Percentiles rank a stretch among this genome's conserved stretches.
Evolutionary conservation across 2,888 invertebrate species (phyloP).

Genomic region (Odontocolon sp.): DNA sequence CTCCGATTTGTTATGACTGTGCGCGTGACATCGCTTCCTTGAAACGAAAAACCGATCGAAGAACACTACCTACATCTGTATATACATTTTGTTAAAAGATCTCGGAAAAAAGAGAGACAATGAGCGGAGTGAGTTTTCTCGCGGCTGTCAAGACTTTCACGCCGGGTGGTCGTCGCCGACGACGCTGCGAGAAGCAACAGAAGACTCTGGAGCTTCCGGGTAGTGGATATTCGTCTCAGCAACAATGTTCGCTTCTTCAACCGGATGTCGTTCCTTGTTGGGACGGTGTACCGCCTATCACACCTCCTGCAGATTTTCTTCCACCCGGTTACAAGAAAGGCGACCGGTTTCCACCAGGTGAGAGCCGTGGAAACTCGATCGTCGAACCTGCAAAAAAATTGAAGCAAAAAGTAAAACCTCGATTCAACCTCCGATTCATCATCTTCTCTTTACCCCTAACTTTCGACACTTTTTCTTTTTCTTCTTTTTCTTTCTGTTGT

Average conservation of each 20-base stretch:
- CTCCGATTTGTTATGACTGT: too few relatives aligned
- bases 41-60: too few relatives aligned
- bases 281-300: conserved; percentile 85
- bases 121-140: conserved; percentile 85
- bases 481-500: background rate
- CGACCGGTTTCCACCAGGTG: conserved; percentile 74
- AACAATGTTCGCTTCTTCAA: conserved; percentile 74
- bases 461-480: too few relatives aligned
- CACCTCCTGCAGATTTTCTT: conserved; percentile 86
- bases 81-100: too few relatives aligned
- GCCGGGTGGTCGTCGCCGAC: conserved; percentile 84
- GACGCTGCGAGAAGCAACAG: conserved; percentile 85
- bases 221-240: conserved; percentile 63
- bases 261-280: conserved; percentile 84
- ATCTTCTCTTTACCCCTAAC: too few relatives aligned
- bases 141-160: conserved; percentile 86
- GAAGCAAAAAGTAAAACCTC: too few relatives aligned
- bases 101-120: conserved; percentile 63
- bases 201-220: conserved; percentile 79
- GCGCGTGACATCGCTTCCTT: too few relatives aligned
- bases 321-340: conserved; percentile 84
- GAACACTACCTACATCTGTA: too few relatives aligned
- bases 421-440: too few relatives aligned
- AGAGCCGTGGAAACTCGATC: conserved; percentile 52
- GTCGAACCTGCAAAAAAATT: conserved; percentile 53